Base-by-base conservation (phyloP, 2,888 invertebrate genomes). In the Himalopsyche kuldschensis region DNA sequence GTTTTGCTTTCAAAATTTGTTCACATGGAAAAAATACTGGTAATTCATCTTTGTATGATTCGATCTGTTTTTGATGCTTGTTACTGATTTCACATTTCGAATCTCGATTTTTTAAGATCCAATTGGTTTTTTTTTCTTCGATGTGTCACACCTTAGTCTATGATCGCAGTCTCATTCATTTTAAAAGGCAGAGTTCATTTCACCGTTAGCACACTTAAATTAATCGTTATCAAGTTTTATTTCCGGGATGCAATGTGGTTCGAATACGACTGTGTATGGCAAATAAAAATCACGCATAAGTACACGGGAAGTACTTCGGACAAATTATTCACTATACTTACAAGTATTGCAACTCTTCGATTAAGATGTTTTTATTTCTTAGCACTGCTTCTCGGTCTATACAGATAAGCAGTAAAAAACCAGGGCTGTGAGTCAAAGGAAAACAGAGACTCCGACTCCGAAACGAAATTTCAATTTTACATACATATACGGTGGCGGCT, bases 161-260 rank as follows among this genome's bases (percentile, higher is more conserved):
- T 27, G 24, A 69, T 69, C 15, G 63, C 63, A 63, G 63, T 24
- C 63, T 69, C 69, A 15, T 15, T 30, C 30, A 24, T 69, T 69
- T 69, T 30, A 69, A 30, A 69, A 32, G 76, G 76, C 76, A 76
- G 76, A 32, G 76, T 76, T 76, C 76, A 76, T 35, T 76, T 76
- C 41, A 76, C 76, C 32, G 76, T 76, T 76, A 76, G 32, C 76
- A 41, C 32, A 76, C 32, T 76, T 32, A 76, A 76, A 76, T 76
- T 76, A 32, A 76, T 76, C 20, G 76, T 76, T 35, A 76, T 76
- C 76, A 32, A 20, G 32, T 76, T 32, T 41, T 41, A 35, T 76
- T 76, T 76, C 76, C 76, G 76, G 76, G 76, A 76, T 76, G 76
- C 41, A 41, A 17, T 76, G 35, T 35, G 76, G 76, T 76, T 76